These are phyloP conservation scores for rat (Rattus norvegicus) DNA, from an alignment of 2,113 vertebrate genomes.

Conservation along the genomic window DNA sequence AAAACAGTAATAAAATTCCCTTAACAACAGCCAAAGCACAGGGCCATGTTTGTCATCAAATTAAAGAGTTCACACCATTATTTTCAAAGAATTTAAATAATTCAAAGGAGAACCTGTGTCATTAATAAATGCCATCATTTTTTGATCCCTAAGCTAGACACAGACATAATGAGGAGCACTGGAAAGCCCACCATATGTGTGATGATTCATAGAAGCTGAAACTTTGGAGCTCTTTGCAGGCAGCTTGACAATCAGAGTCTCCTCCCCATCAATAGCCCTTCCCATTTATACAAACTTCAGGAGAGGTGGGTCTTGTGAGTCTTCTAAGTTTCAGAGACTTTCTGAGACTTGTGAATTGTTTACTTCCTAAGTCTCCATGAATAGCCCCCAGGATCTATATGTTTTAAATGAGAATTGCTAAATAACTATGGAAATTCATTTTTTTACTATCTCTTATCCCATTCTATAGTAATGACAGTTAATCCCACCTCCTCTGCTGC, in stretches of 20 bases:
- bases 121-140: neutral
- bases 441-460: neutral
- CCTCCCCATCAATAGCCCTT: neutral
- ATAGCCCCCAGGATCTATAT: neutral
- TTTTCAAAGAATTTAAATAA: neutral
- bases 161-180: neutral
- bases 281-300: neutral
- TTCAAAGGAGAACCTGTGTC: neutral
- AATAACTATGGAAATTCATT: neutral
- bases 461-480: neutral
- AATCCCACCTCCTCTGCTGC: neutral
- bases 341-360: neutral
- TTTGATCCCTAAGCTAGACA: neutral
- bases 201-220: neutral
- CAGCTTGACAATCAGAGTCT: no score
- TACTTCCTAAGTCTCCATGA: neutral
- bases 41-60: neutral
- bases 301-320: neutral
- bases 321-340: neutral
- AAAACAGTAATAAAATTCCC: neutral
- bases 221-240: neutral
- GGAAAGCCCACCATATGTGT: neutral
- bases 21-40: neutral
- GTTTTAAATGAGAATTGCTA: neutral
- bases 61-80: neutral